Conservation (phyloP, 2,113 vertebrate species). For the Acanthochromis polyacanthus region DNA sequence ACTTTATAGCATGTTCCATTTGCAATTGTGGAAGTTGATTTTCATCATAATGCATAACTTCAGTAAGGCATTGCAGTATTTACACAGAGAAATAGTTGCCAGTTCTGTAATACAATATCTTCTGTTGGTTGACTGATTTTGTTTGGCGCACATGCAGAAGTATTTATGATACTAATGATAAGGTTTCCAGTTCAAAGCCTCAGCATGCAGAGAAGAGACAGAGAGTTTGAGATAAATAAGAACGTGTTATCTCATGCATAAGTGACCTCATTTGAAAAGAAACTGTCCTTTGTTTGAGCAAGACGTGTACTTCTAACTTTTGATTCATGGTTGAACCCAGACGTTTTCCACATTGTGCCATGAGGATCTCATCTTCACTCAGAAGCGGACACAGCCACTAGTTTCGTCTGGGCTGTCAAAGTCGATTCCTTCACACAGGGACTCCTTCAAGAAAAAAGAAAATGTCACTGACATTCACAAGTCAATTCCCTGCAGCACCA, state of each 20-base stretch:
- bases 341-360: neutral
- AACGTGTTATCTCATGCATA: slow-evolving; percentile 11
- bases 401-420: slow-evolving; percentile 82
- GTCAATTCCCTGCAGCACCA: slow-evolving; percentile 19
- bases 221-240: slow-evolving; percentile 12
- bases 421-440: slow-evolving; percentile 84
- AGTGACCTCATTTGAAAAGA: neutral
- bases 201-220: slow-evolving; percentile 56
- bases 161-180: slow-evolving; percentile 23
- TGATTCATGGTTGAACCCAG: slow-evolving; percentile 2
- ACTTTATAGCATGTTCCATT: slow-evolving; percentile 11
- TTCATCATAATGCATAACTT: slow-evolving; percentile 20
- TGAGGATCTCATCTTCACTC: slow-evolving; percentile 64
- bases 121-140: slow-evolving; percentile 3
- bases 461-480: slow-evolving; percentile 11
- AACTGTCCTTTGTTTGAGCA: neutral
- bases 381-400: slow-evolving; percentile 82
- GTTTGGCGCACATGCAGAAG: slow-evolving; percentile 44
- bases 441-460: slow-evolving; percentile 73
- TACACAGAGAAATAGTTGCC: slow-evolving; percentile 8
- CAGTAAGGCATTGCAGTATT: slow-evolving; percentile 51
- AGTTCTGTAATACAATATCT: slow-evolving; percentile 13
- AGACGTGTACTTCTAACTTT: neutral
- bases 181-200: slow-evolving; percentile 35
- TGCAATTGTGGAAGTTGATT: slow-evolving; percentile 13